Conservation (phyloP, 1,140 invertebrate genomes). For the Homalodisca vitripennis region DNA sequence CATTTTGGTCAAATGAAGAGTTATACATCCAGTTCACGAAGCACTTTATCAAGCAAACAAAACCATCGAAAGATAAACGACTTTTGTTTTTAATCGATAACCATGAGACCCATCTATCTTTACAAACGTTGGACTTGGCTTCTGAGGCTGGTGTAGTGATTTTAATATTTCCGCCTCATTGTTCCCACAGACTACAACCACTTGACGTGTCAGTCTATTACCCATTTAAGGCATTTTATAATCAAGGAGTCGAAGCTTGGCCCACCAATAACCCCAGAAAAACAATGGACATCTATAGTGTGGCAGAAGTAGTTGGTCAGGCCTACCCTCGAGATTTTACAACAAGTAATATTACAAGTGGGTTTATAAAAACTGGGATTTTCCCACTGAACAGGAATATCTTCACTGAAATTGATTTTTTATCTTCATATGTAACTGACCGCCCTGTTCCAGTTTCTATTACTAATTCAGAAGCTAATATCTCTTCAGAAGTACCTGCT, state of each 20-base stretch:
- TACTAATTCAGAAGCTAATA: no score
- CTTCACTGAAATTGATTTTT: conserved; percentile 16
- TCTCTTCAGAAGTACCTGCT: no score
- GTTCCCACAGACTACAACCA: conserved; percentile 36
- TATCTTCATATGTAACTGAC: conserved; percentile 12
- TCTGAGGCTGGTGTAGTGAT: conserved; percentile 1
- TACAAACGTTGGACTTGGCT: neutral
- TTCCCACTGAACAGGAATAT: conserved; percentile 1
- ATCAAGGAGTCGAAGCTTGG: neutral
- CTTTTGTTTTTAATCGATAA: conserved; percentile 38
- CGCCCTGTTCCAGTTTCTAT: conserved; percentile 22
- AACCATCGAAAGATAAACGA: conserved; percentile 28
- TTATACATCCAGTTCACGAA: conserved; percentile 34
- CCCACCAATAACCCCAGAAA: neutral
- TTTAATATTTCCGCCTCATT: conserved; percentile 37
- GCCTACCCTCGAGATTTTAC: conserved; percentile 21
- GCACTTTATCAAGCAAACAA: neutral
- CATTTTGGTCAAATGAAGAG: conserved; percentile 37
- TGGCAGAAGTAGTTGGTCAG: conserved; percentile 6
- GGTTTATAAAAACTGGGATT: conserved; percentile 10
- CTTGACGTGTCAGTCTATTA: conserved; percentile 34
- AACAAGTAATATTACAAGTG: neutral
- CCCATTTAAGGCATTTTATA: conserved; percentile 34
- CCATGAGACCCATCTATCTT: conserved; percentile 16
- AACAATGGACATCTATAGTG: neutral